Evolutionary conservation across 2,113 vertebrate genomes (phyloP), one percentile per base, ranked within the genome.

Genomic region (Perca flavescens): DNA sequence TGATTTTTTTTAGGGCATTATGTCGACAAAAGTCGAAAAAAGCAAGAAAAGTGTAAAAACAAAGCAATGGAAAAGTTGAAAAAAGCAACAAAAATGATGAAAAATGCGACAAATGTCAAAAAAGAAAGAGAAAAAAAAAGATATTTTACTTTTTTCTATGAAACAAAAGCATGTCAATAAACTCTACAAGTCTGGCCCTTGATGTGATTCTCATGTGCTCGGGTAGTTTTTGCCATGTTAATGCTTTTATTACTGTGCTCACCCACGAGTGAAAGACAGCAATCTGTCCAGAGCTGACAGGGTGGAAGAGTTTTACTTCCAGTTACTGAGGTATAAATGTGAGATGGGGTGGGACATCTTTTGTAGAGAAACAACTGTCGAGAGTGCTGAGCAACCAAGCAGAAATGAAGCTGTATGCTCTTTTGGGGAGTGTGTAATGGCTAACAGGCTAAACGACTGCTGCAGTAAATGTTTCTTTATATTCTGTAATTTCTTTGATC

Each of bases 231-330:
- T 40, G 9, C 40, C 40, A 40, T 10, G 40, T 40, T 40, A 10
- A 40, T 10, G 10, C 40, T 10, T 40, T 40, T 5, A 34, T 34
- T 10, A 43, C 40, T 17, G 16, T 17, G 67, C 15, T 43, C 36
- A 57, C 14, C 69, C 53, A 56, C 47, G 22, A 73, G 40, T 61
- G 43, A 61, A 73, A 21, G 43, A n/a, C 25, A 49, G 22, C 22
- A 28, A 22, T 28, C 15, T 72, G 67, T 58, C 22, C 54, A 28
- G 56, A 73, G 56, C 14, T 60, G 70, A 58, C 56, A 31, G 56
- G 56, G 22, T 49, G 22, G 56, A 73, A 40, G 40, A 73, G 71
- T 49, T 22, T 50, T 61, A 61, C 57, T 36, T 67, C 53, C 63
- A 77, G 25, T 58, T 67, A 21, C 25, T 0, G 2, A 47, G 25